Evolutionary conservation across 2,888 invertebrate genomes (phyloP).

Genomic region (Pomacea canaliculata): DNA sequence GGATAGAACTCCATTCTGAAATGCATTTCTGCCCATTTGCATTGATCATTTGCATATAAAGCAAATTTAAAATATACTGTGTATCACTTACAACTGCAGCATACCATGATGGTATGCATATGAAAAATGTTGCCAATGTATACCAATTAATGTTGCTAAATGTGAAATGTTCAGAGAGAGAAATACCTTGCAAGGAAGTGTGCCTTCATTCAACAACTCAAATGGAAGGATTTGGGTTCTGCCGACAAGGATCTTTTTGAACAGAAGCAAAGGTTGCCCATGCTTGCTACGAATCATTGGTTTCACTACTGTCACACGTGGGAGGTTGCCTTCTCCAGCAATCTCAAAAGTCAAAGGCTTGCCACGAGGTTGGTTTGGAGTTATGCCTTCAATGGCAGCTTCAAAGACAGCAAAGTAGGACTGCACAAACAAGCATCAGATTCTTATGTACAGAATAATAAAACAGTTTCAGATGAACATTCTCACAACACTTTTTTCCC

Average conservation of each 20-base stretch:
- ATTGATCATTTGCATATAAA: no score
- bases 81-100: no score
- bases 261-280: conserved; percentile 68
- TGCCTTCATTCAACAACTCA: conserved; percentile 67
- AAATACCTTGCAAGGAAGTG: conserved; percentile 67
- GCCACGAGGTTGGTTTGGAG: conserved; percentile 62
- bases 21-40: no score
- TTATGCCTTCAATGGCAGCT: conserved; percentile 61
- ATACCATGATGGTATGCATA: no score
- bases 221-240: conserved; percentile 61
- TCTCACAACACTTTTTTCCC: neutral
- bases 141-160: neutral
- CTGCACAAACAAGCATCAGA: conserved; percentile 40
- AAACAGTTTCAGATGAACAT: neutral
- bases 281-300: conserved; percentile 68
- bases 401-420: conserved; percentile 66
- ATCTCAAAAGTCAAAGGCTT: conserved; percentile 67
- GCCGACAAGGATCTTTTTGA: conserved; percentile 65
- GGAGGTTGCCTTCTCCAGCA: conserved; percentile 69
- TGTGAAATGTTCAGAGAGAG: neutral
- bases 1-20: no score
- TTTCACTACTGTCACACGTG: conserved; percentile 63
- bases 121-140: no score
- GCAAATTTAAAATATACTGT: no score
- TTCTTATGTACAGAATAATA: neutral